Percentiles rank a stretch among this genome's conserved stretches.
phyloP scores from a whole-genome alignment of 2,888 invertebrate species.

The Dioctria rufipes region DNA sequence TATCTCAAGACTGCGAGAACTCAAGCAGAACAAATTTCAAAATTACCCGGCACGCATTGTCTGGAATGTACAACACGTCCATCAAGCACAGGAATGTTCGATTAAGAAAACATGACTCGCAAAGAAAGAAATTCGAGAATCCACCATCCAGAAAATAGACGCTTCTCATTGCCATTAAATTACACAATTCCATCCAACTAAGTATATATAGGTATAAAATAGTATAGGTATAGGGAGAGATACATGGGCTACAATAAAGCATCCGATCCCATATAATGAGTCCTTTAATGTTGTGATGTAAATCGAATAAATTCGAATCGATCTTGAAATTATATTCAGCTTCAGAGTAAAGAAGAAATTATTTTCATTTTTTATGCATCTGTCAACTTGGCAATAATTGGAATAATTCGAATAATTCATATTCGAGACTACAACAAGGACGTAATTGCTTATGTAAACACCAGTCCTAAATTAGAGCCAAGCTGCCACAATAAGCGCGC shows the following conservation, averaged over 20 bases:
- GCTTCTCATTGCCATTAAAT: conserved; percentile 16
- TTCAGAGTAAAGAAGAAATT: too few species aligned
- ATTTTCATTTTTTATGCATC: too few species aligned
- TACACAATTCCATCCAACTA: not conserved
- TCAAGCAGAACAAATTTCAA: conserved; percentile 35
- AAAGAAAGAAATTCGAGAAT: conserved; percentile 19
- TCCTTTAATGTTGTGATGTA: not conserved
- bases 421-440: not conserved
- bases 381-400: too few species aligned
- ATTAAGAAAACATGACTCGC: conserved; percentile 45
- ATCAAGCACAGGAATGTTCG: conserved; percentile 46
- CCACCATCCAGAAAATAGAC: conserved; percentile 5
- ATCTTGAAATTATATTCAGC: not conserved
- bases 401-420: too few species aligned
- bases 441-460: conserved; percentile 6
- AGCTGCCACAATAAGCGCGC: not conserved
- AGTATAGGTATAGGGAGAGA: too few species aligned
- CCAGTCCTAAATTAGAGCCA: too few species aligned
- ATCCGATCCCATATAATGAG: not conserved
- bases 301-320: conserved; percentile 30
- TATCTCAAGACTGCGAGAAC: not conserved
- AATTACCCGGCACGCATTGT: conserved; percentile 30
- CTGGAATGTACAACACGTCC: conserved; percentile 25
- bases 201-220: too few species aligned
- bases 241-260: too few species aligned